Base-by-base conservation (phyloP, 37 sponge, comb jelly and placozoan species). In the Aplysina aerophoba region DNA sequence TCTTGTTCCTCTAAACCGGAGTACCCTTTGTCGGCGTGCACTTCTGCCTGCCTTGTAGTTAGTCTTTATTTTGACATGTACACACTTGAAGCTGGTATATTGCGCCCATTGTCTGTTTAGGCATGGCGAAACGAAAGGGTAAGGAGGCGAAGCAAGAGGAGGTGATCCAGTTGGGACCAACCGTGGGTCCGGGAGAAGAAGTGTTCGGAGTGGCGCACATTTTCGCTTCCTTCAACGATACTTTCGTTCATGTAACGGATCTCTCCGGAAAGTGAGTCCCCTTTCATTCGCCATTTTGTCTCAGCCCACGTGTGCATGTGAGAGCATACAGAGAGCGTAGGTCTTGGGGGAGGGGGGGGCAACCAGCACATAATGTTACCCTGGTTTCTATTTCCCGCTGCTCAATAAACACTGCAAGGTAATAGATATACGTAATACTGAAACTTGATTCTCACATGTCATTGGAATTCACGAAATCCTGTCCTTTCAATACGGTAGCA, bases 181-280 rank as follows among this genome's bases (percentile, higher is more conserved):
- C 87, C 22, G 99, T 95, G 39, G 92, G 88, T 6, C 97, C 95
- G 39, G 99, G 97, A 13, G 97, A 99, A 80, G 77, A 92, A 28
- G 99, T 99, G 24, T 99, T 99, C 86, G 99, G 97, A 33, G 99
- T 99, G 4, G 95, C 94, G 55, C 99, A 99, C 93, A 99, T 99
- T 20, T 99, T 99, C 87, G 99, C 99, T 54, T 97, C 97, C 0
- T 99, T 99, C 87, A 99, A 99, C 69, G 99, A 99, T 87, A 99
- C 99, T 39, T 99, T 99, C 82, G 99, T 99, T 0, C 99, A 99
- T 79, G 88, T 99, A 37, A 99, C 99, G 30, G 99, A 99, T 73
- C 90, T 99, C 50, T 99, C 99, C 14, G 99, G 99, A 85, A 87
- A 86, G 97, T 92, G 37, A 81, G 86, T 72, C 8, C 6, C 0